These are phyloP conservation scores for Volucella zonaria DNA, from an alignment of 2,888 invertebrate species.

Conservation along the genomic window DNA sequence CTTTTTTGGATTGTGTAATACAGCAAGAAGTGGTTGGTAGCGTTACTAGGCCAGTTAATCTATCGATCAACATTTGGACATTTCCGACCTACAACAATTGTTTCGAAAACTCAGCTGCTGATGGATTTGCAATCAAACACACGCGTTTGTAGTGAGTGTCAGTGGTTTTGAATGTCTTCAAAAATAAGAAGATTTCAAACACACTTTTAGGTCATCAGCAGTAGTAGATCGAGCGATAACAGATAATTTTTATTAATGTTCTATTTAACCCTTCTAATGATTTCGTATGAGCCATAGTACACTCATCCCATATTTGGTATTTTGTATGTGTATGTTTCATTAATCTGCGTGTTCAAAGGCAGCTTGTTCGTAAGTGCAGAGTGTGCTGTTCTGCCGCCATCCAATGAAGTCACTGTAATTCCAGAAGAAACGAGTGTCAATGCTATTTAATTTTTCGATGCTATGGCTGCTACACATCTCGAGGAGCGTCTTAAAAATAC, in stretches of 20 bases:
- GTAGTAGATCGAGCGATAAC: conserved; percentile 74
- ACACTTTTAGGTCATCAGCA: conserved; percentile 76
- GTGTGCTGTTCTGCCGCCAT: conserved; percentile 53
- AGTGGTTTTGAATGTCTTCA: conserved; percentile 58
- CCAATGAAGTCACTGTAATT: no score
- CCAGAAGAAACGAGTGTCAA: no score
- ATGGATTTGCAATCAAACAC: conserved; percentile 51
- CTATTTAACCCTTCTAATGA: conserved; percentile 56
- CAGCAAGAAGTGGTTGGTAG: conserved; percentile 26
- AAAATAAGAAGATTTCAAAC: conserved; percentile 63
- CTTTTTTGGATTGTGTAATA: conserved; percentile 23
- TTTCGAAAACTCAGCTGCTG: conserved; percentile 44
- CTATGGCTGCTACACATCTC: no score
- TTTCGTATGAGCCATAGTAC: neutral
- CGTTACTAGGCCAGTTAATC: no score
- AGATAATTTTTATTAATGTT: conserved; percentile 61
- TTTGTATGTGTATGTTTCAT: conserved; percentile 5
- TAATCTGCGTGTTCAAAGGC: conserved; percentile 44
- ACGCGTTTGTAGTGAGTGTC: conserved; percentile 50
- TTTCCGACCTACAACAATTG: conserved; percentile 68
- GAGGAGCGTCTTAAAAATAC: no score
- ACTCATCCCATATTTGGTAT: conserved; percentile 20
- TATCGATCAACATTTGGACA: conserved; percentile 68
- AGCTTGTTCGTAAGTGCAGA: conserved; percentile 12
- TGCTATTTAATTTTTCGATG: no score